Conservation (phyloP, 2,888 invertebrate genomes). For the Germaria angustata region DNA sequence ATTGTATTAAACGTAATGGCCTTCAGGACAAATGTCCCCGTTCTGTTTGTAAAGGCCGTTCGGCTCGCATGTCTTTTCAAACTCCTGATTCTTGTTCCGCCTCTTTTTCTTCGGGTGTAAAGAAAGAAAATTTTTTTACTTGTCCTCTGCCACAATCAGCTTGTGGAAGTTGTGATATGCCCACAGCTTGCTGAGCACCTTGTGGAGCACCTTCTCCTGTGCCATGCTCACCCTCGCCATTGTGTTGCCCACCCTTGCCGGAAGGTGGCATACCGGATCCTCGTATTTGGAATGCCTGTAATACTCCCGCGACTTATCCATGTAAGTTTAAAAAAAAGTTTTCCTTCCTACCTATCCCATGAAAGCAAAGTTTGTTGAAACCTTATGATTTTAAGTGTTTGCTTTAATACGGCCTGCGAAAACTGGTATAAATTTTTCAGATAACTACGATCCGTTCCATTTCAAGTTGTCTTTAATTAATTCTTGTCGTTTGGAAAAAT, state of each 20-base stretch:
- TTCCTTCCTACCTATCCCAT: not conserved
- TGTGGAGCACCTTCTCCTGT: constrained; percentile 74
- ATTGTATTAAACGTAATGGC: constrained; percentile 83
- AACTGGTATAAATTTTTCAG: not conserved
- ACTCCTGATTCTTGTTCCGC: constrained; percentile 81
- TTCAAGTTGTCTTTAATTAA: too few species aligned
- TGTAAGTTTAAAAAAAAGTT: constrained; percentile 70
- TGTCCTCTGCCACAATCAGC: constrained; percentile 28
- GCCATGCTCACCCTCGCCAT: constrained; percentile 75
- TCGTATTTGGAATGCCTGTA: constrained; percentile 79
- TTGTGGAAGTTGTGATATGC: constrained; percentile 57
- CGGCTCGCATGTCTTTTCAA: constrained; percentile 80
- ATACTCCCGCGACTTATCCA: constrained; percentile 79
- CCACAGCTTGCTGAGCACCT: constrained; percentile 67
- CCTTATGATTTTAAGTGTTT: too few species aligned
- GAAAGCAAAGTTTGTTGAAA: not conserved
- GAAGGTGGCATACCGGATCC: constrained; percentile 77
- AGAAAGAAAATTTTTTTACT: constrained; percentile 70
- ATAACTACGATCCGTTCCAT: too few species aligned
- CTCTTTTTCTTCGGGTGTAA: constrained; percentile 75
- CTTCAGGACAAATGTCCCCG: constrained; percentile 83
- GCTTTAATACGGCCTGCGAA: too few species aligned
- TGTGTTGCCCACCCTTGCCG: constrained; percentile 74
- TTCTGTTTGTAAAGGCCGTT: constrained; percentile 81
- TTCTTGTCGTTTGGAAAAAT: too few species aligned